Evolutionary conservation across 2,797 vertebrate genomes (phyloP), one percentile per base, ranked within the genome.

Genomic region (Sparus aurata): DNA sequence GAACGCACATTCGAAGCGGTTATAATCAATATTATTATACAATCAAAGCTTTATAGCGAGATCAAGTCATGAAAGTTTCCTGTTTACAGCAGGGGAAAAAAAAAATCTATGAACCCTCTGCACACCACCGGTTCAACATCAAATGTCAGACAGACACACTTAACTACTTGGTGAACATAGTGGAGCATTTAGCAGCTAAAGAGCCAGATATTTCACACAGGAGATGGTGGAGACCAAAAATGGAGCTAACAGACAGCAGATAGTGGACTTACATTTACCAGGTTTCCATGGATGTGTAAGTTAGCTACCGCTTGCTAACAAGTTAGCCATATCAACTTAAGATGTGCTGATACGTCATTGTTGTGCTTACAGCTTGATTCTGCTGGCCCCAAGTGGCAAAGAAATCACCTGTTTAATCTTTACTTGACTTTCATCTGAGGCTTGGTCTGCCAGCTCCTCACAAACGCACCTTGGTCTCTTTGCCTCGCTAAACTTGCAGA

Each of bases 201-300:
- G 47, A 38, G 52, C 9, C 22, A 45, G 58, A 49, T 77, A 41
- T 69, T 49, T 25, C 11, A 1, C 58, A 17, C 50, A 20, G 38
- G 38, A 58, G 18, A 5, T 43, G 62, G 45, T 41, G 15, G 52
- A 65, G 53, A 74, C 27, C 61, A 49, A 65, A 64, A 34, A 52
- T 20, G 5, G 46, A 53, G 43, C 25, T 34, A 12, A 11, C 53
- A 9, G 9, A 38, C 3, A 50, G 18, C 13, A 2, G 61, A 27
- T 17, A 9, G 69, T 45, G 25, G 1, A 30, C 18, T n/a, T 17
- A 7, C 1, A 47, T 57, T 73, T 9, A 17, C 2, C 8, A 61
- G n/a, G 15, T 64, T 11, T 18, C n/a, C 7, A 49, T 63, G 12
- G 7, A 50, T 52, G 23, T 43, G 15, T 30, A 41, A 67, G 57